Conservation (phyloP, 2,113 vertebrate species). For the Cettia cetti region DNA sequence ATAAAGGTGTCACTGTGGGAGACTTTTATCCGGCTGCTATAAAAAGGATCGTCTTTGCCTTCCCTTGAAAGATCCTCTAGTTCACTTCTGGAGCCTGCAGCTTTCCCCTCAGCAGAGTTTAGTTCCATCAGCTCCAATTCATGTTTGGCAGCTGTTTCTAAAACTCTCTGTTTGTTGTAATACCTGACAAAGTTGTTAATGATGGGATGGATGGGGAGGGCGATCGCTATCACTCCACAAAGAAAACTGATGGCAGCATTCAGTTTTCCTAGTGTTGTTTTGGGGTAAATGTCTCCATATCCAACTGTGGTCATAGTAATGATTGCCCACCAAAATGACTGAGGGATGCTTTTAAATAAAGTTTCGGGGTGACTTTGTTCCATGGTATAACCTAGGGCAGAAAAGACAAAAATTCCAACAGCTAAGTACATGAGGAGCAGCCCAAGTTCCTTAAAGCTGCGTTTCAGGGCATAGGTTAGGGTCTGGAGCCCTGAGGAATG, state of each 20-base stretch:
- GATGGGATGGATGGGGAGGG: conserved; percentile 95
- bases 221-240: conserved; percentile 94
- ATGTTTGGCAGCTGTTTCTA: conserved; percentile 93
- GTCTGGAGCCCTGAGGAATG: conserved; percentile 95
- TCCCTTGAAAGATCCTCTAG: conserved; percentile 50
- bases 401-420: conserved; percentile 96
- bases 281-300: conserved; percentile 96
- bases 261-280: conserved; percentile 93
- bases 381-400: conserved; percentile 93
- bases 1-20: conserved; percentile 86
- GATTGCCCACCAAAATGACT: conserved; percentile 99
- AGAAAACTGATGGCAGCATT: conserved; percentile 97
- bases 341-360: conserved; percentile 96
- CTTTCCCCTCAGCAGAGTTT: conserved; percentile 73
- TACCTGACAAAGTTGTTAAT: conserved; percentile 97
- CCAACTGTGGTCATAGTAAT: conserved; percentile 99
- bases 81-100: conserved; percentile 36
- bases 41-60: conserved; percentile 35
- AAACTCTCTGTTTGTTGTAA: conserved; percentile 93
- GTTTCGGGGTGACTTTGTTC: conserved; percentile 96
- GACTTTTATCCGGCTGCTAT: conserved; percentile 72
- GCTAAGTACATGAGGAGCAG: conserved; percentile 96
- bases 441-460: conserved; percentile 93
- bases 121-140: conserved; percentile 94
- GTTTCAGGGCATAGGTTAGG: conserved; percentile 91